Evolutionary conservation across 2,888 invertebrate genomes (phyloP).

Genomic region (Andricus quercusramuli): DNA sequence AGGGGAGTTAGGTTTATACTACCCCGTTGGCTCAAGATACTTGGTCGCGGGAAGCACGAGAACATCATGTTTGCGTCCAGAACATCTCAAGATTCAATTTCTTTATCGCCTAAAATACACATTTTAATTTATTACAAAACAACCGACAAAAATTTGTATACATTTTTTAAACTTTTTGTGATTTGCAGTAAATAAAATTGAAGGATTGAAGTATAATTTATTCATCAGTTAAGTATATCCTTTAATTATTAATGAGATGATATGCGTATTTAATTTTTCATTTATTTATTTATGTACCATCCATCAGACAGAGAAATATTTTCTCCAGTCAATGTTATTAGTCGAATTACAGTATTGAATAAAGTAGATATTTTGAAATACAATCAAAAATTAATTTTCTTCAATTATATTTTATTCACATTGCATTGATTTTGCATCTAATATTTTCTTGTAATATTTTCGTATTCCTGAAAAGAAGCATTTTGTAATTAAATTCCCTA

Average conservation of each 20-base stretch:
- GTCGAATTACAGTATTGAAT: not conserved
- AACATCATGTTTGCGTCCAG: constrained; percentile 68
- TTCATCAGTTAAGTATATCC: too few species aligned
- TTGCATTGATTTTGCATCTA: not conserved
- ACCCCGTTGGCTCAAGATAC: constrained; percentile 71
- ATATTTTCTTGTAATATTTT: not conserved
- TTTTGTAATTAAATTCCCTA: too few species aligned
- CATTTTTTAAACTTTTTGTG: too few species aligned
- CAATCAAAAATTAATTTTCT: not conserved
- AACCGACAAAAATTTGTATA: not conserved
- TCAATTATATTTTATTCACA: not conserved
- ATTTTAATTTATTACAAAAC: not conserved
- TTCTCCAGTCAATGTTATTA: not conserved
- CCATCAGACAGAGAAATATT: not conserved
- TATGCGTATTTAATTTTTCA: too few species aligned
- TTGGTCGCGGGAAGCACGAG: constrained; percentile 72
- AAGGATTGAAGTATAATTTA: too few species aligned
- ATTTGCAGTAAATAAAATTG: too few species aligned
- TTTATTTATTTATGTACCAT: too few species aligned
- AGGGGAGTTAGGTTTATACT: constrained; percentile 71
- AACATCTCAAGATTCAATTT: constrained; percentile 57
- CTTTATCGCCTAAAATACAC: constrained; percentile 48
- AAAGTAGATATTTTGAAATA: not conserved
- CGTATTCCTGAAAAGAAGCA: not conserved
- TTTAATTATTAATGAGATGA: too few species aligned